Base-by-base conservation (phyloP, 1,140 invertebrate species). In the Solenopsis fugax region DNA sequence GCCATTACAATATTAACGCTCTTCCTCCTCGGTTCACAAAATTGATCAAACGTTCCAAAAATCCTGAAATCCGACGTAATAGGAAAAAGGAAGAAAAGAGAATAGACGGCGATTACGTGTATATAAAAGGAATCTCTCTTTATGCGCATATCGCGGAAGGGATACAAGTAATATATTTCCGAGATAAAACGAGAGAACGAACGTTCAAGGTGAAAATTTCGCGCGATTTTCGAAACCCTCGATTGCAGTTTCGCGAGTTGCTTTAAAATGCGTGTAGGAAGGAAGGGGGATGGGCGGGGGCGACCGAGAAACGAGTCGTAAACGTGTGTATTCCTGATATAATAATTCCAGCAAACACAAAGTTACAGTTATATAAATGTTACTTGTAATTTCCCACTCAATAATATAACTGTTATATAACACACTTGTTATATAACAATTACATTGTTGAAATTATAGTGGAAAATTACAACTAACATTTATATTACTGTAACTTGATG, bases 1-100 rank as follows among this genome's bases (percentile, higher is more conserved):
- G 54, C 69, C 67, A 54, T 24, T 75, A 75, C 54, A 48, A 60
- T 75, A 75, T 34, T 75, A 60, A 82, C 67, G 10, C 24, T 48
- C 50, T 24, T 80, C 50, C 56, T 48, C 9, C 45, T 48, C 24
- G n/a, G 13, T 82, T 81, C 64, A 37, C 64, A 41, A 71, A 71
- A 54, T 71, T 81, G 64, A 81, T 81, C 77, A 81, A 81, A 81
- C 48, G 64, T 71, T 54, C 54, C 6, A 69, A 69, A 71, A 71
- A 78, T 65, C 12, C 24, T 62, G 29, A 34, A 65, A 54, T 18
- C 50, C 34, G 13, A 41, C 37, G 34, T 64, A 77, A 80, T 45
- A 12, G 34, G n/a, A 29, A 54, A 10, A 69, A 50, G 41, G 7
- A 4, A n/a, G 62, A 41, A 52, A 10, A 41, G 29, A 60, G 18